Evolutionary conservation across 1,140 invertebrate species (phyloP).

Genomic region (Lepidostoma basale): DNA sequence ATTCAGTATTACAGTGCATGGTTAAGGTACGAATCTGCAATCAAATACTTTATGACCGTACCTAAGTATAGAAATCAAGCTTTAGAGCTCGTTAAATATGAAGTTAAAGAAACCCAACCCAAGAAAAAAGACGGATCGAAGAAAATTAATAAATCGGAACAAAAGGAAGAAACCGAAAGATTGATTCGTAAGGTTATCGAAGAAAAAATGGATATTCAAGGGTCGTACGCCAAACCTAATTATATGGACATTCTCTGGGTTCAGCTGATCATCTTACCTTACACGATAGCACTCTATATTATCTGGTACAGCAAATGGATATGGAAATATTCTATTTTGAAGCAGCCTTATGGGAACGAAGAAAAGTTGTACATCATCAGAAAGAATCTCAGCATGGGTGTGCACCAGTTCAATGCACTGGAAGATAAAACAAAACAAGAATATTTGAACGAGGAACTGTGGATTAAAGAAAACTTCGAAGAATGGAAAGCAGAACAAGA

Average conservation of each 20-base stretch:
- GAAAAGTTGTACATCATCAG: constrained; percentile 86
- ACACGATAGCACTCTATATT: constrained; percentile 71
- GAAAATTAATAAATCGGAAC: constrained; percentile 70
- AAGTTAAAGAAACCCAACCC: constrained; percentile 66
- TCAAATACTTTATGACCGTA: constrained; percentile 84
- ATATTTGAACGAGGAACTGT: constrained; percentile 77
- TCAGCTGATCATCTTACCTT: constrained; percentile 79
- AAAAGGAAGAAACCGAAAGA: constrained; percentile 77
- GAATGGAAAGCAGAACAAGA: constrained; percentile 83
- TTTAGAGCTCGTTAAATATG: constrained; percentile 78
- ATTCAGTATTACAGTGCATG: constrained; percentile 82
- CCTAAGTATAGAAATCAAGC: constrained; percentile 88
- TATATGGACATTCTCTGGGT: constrained; percentile 80
- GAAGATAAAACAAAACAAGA: constrained; percentile 77
- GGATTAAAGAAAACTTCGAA: constrained; percentile 80
- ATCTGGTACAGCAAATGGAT: constrained; percentile 81
- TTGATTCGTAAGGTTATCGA: constrained; percentile 82
- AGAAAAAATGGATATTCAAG: constrained; percentile 90
- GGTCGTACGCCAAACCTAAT: constrained; percentile 84
- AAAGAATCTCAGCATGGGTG: constrained; percentile 74
- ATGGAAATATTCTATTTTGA: constrained; percentile 77
- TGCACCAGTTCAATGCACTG: constrained; percentile 71
- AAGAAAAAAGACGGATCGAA: constrained; percentile 59
- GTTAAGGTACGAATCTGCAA: constrained; percentile 80
- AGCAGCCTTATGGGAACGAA: constrained; percentile 77